Evolutionary conservation across 2,888 invertebrate genomes (phyloP), one percentile per base, ranked within the genome.

Genomic region (Limnephilus lunatus): DNA sequence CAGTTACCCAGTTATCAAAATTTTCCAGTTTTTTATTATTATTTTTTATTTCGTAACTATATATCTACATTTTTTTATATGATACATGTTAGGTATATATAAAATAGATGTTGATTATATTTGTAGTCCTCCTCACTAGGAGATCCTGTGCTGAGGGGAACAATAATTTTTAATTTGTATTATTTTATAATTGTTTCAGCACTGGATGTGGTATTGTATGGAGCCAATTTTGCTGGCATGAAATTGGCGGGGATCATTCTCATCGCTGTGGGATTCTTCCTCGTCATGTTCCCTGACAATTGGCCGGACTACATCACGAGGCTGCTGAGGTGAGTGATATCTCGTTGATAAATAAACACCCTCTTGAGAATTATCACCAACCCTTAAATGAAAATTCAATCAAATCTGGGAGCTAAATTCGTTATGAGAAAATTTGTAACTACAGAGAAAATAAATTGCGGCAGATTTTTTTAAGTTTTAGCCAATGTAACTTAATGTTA

Each of bases 281-380:
- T 99, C 91, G 99, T 99, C 93, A 98, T 99, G 97, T 98, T 99
- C 94, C 99, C 99, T 0, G 98, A 98, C 95, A 99, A 99, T 96
- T 99, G 99, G 99, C 99, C 99, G 0, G 98, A 99, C 95, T 99
- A 99, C 95, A 98, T 99, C 95, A 98, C 98, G 94, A 97, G 98
- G 94, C 96, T 99, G 93, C 96, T 99, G 94, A 97, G 98, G 98
- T 98, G 96, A 96, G 96, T 95, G 94, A 94, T 35, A 39, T 35
- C 39, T 83, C 94, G 94, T 94, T 92, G 94, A 92, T 94, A 30
- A 86, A 44, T 83, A n/a, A 35, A 83, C 83, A 83, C 14, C 83
- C 32, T 68, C 25, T n/a, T 68, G 25, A 68, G 68, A 68, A 68
- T 68, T 68, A 68, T 68, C 68, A 68, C 68, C 68, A 68, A 68